These are phyloP conservation scores for Characodon lateralis DNA, from an alignment of 2,797 vertebrate species.

Conservation along the genomic window DNA sequence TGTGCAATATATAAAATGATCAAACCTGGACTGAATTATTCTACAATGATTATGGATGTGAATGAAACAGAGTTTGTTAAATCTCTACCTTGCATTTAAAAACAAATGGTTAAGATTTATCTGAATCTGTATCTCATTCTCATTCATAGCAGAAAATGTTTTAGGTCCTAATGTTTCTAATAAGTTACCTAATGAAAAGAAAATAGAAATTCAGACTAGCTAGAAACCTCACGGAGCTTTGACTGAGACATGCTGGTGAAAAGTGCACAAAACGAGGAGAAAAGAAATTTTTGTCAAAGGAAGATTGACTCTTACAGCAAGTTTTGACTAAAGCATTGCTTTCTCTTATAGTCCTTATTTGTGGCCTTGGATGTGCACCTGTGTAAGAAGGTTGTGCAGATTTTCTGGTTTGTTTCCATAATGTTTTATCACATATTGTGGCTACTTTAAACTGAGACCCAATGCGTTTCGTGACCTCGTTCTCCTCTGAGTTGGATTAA, in stretches of 20 bases:
- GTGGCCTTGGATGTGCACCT: conserved; percentile 61
- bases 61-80: background rate
- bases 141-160: background rate
- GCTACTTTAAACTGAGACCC: conserved; percentile 27
- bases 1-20: background rate
- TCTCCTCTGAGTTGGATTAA: conserved; percentile 18
- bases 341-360: conserved; percentile 11
- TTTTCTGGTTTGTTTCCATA: conserved; percentile 29
- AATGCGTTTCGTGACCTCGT: conserved; percentile 9
- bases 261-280: background rate
- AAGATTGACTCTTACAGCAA: conserved; percentile 27
- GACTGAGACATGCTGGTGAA: conserved; percentile 7
- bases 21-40: background rate
- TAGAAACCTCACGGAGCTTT: conserved; percentile 5
- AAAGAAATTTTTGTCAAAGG: conserved; percentile 16
- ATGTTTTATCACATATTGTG: conserved; percentile 55
- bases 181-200: background rate
- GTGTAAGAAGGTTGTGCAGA: conserved; percentile 37
- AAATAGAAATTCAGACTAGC: background rate
- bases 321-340: conserved; percentile 24
- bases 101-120: background rate
- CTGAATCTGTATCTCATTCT: background rate
- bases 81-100: background rate
- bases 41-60: background rate
- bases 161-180: background rate